phyloP scores from a whole-genome alignment of 2,797 vertebrate genomes.

The Micromesistius poutassou region DNA sequence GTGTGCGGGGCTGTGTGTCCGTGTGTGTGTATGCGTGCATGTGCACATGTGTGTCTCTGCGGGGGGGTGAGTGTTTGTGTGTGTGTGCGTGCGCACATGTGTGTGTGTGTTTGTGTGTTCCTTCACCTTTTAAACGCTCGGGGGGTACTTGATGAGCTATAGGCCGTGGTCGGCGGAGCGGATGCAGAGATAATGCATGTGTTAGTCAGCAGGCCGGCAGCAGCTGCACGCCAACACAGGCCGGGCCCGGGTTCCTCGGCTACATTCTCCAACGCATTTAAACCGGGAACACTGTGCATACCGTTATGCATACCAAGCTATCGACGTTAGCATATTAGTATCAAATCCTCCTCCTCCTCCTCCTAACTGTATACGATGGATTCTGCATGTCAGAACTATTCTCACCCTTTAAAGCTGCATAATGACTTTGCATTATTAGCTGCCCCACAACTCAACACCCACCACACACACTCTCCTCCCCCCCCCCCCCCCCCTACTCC shows the following conservation, averaged over 20 bases:
- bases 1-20: not conserved
- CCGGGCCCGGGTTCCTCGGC: constrained; percentile 28
- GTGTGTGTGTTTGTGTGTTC: constrained; percentile 23
- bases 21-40: constrained; percentile 8
- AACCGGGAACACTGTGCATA: constrained; percentile 51
- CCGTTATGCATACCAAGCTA: too few relatives aligned
- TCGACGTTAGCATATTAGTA: too few relatives aligned
- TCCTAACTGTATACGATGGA: too few relatives aligned
- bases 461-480: too few relatives aligned
- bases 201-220: constrained; percentile 62
- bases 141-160: constrained; percentile 61
- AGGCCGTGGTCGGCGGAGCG: constrained; percentile 61
- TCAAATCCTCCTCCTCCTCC: too few relatives aligned
- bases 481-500: too few relatives aligned
- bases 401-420: too few relatives aligned
- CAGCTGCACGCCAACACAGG: constrained; percentile 40
- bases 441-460: too few relatives aligned
- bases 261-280: too few relatives aligned
- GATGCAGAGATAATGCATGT: constrained; percentile 60
- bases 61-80: constrained; percentile 21
- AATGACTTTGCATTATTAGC: too few relatives aligned
- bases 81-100: constrained; percentile 15
- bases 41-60: constrained; percentile 15
- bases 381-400: too few relatives aligned
- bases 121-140: constrained; percentile 35